Percentiles rank a stretch among this genome's conserved stretches.
Evolutionary conservation across 2,113 vertebrate genomes (phyloP).

Genomic region (Tauraco erythrolophus): DNA sequence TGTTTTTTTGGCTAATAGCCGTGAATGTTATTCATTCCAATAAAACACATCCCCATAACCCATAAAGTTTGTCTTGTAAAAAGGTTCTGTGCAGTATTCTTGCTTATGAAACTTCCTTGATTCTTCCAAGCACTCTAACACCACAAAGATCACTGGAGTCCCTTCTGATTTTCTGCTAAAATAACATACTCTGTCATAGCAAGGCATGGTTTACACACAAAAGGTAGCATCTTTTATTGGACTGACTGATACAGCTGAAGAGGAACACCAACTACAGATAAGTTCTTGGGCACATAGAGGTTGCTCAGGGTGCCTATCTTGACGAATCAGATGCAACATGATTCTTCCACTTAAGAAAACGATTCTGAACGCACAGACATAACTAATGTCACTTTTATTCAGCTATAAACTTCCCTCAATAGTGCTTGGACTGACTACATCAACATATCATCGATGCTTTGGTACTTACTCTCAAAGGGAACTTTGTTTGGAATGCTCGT

Average conservation of each 20-base stretch:
- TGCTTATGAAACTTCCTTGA: neutral
- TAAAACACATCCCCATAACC: neutral
- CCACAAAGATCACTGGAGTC: neutral
- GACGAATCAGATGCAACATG: neutral
- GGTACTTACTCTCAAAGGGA: neutral
- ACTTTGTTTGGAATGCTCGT: neutral
- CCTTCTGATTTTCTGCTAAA: neutral
- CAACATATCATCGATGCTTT: neutral
- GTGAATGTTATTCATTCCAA: neutral
- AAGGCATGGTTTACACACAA: neutral
- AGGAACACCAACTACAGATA: neutral
- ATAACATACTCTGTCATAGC: neutral
- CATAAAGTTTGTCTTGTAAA: neutral
- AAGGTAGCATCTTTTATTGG: neutral
- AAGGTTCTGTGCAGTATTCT: neutral
- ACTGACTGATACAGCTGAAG: rapidly evolving
- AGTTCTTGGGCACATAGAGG: neutral
- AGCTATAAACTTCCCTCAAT: neutral
- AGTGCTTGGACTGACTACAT: neutral
- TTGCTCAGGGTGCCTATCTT: neutral
- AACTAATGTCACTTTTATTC: neutral
- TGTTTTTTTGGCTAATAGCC: neutral
- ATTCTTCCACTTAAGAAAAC: neutral
- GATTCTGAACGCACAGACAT: neutral
- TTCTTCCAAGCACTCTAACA: neutral